phyloP scores from a whole-genome alignment of 2,113 vertebrate species.

The Cochlearius cochlearius region DNA sequence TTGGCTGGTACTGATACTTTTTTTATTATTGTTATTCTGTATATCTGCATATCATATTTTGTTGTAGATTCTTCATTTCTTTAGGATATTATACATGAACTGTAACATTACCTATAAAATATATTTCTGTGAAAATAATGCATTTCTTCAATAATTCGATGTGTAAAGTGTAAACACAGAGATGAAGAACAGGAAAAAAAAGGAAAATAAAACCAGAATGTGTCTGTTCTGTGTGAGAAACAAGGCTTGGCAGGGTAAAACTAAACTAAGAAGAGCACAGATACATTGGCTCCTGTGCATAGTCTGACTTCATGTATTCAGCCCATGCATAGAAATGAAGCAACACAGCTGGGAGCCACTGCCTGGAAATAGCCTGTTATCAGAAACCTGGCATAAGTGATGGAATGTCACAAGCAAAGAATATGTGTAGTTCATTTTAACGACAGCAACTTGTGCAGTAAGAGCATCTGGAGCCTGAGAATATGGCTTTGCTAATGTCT shows the following conservation, averaged over 20 bases:
- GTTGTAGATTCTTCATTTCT: background rate
- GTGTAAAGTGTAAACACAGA: background rate
- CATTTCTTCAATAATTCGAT: background rate
- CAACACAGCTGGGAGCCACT: slow-evolving; percentile 17
- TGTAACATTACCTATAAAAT: background rate
- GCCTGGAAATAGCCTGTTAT: slow-evolving; percentile 20
- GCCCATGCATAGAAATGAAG: background rate
- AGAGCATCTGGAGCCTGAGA: background rate
- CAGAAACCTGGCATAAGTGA: background rate
- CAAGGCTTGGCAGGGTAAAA: background rate
- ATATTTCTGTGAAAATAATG: background rate
- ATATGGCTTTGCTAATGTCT: background rate
- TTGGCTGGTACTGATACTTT: fast-evolving
- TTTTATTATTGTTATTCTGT: background rate
- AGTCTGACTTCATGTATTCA: background rate
- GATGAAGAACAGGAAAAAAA: background rate
- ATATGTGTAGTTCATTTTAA: slow-evolving; percentile 26
- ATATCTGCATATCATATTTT: background rate
- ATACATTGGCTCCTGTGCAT: background rate
- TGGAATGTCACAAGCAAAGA: background rate
- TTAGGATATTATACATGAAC: background rate
- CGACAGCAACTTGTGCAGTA: background rate
- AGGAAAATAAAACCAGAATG: background rate
- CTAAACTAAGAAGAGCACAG: background rate
- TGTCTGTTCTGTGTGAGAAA: background rate